Base-by-base conservation (phyloP, 2,797 vertebrate species). In the Pseudocheirus occidentalis region DNA sequence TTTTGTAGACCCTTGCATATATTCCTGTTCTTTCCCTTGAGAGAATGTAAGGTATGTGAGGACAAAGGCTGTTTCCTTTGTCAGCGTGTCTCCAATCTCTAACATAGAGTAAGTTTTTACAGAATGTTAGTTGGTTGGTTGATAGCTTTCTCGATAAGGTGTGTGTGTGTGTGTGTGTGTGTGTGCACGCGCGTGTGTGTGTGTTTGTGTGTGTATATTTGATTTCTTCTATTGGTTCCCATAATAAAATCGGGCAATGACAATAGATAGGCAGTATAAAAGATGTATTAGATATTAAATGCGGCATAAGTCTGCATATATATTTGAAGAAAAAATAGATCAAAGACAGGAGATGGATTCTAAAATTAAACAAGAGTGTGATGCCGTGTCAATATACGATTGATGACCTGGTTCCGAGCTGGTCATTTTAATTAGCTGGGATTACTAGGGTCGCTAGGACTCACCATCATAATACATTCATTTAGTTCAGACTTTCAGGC, bases 191-290 rank as follows among this genome's bases (percentile, higher is more conserved):
- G 28, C 27, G 56, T 57, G 27, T 28, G 27, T 29, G 57, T 58
- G 27, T 58, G 24, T 58, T 27, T 18, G 16, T 55, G 55, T 55
- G 55, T 31, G 29, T 31, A 9, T 59, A 5, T 59, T 34, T 62
- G 59, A 62, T 34, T 62, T 34, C 59, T 62, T 62, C 29, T 6
- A 21, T 29, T 87, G 28, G 57, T 94, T 91, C 62, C 54, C 95
- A 91, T 87, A 93, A 94, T 57, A 91, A 96, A 94, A 92, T 95
- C 89, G 94, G 34, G 50, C 93, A 52, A 94, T 93, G 96, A 95
- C 54, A 89, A 28, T 73, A 93, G 94, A 90, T 87, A 91, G 89
- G 94, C 91, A 89, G 94, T 93, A 96, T 92, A 58, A 95, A 93
- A n/a, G 40, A 92, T 40, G 1, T 93, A 50, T 94, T 95, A 95